These are phyloP conservation scores for Drosophila sechellia DNA, from an alignment of 1,140 invertebrate species.

Conservation along the genomic window DNA sequence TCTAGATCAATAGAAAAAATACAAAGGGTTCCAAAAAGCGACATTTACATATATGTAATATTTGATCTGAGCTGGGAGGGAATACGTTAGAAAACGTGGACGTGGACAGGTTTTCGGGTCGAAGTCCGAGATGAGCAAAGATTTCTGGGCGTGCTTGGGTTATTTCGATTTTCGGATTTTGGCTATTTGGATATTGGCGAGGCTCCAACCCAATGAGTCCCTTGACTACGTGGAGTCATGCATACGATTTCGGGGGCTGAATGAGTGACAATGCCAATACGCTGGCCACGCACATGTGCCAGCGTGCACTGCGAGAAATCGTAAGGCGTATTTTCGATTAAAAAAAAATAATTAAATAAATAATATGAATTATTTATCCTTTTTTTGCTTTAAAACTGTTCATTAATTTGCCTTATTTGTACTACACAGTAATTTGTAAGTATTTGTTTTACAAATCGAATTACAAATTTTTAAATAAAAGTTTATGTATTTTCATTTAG, in stretches of 20 bases:
- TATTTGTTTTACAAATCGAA: no score
- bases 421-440: no score
- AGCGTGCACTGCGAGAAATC: conserved; percentile 16
- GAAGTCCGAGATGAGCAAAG: conserved; percentile 15
- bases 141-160: conserved; percentile 29
- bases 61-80: conserved; percentile 7
- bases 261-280: conserved; percentile 56
- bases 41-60: conserved; percentile 53
- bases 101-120: conserved; percentile 30
- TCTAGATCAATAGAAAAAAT: conserved; percentile 25
- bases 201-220: not conserved
- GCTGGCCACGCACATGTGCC: conserved; percentile 35
- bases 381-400: no score
- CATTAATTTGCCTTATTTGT: no score
- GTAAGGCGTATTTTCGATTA: not conserved
- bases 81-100: conserved; percentile 5
- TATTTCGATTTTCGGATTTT: conserved; percentile 3
- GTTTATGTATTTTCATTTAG: no score
- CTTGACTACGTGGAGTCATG: conserved; percentile 69
- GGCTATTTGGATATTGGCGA: conserved; percentile 15
- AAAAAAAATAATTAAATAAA: not conserved
- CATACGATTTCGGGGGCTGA: conserved; percentile 55
- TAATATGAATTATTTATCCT: not conserved
- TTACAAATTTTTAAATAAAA: no score
- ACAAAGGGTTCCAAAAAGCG: conserved; percentile 1